A percentile compares a stretch with the other conserved stretches of the same genome.
Evolutionary conservation across 2,888 invertebrate species (phyloP).

Genomic region (Oxystoma pomonae): DNA sequence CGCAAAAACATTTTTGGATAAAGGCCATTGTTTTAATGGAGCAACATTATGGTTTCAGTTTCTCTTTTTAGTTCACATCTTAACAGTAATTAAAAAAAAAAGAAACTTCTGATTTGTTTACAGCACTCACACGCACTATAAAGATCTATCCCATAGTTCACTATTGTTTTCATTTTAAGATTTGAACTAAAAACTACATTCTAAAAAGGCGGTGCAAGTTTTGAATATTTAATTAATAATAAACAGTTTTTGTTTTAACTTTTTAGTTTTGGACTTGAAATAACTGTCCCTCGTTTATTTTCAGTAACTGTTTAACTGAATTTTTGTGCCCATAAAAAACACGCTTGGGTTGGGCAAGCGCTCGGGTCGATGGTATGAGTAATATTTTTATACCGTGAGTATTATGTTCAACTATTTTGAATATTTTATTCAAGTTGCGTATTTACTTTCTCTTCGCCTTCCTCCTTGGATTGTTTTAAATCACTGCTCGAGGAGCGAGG

Average conservation of each 20-base stretch:
- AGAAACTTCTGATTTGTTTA: neutral
- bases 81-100: neutral
- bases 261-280: neutral
- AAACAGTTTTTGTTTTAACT: no score
- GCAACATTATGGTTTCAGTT: conserved; percentile 14
- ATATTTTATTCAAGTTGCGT: conserved; percentile 44
- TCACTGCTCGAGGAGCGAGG: no score
- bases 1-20: conserved; percentile 48
- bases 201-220: no score
- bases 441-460: conserved; percentile 43
- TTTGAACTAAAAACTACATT: neutral
- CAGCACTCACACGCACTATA: neutral
- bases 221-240: no score
- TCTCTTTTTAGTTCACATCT: conserved; percentile 4
- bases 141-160: neutral
- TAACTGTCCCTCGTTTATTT: neutral
- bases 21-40: conserved; percentile 41
- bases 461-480: no score
- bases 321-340: neutral
- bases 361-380: neutral
- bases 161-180: neutral
- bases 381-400: conserved; percentile 34
- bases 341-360: neutral
- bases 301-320: neutral
- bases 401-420: conserved; percentile 41